A percentile compares a stretch with the other conserved stretches of the same genome.
These are phyloP conservation scores for Pristionchus japonicus DNA, from an alignment of 2,888 invertebrate genomes.

Conservation along the genomic window DNA sequence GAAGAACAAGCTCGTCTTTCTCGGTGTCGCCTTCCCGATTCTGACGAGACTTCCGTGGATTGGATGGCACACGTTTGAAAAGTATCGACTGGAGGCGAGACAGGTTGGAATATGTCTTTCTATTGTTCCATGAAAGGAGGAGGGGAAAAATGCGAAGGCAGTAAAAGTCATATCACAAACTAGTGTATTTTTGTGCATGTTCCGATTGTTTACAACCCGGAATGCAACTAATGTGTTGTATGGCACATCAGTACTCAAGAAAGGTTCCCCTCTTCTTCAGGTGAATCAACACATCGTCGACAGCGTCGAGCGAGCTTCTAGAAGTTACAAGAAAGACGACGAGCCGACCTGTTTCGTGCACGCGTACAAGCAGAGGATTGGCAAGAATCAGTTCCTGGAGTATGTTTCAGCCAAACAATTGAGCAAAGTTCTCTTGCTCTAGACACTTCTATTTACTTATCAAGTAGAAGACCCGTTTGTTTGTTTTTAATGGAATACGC, in stretches of 20 bases:
- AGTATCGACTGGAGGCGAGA: neutral
- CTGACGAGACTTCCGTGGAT: neutral
- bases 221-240: too few species aligned
- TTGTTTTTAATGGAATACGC: too few species aligned
- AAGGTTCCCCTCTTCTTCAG: neutral
- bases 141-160: neutral
- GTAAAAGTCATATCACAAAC: too few species aligned
- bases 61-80: constrained; percentile 21
- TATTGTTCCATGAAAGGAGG: too few species aligned
- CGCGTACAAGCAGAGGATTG: neutral
- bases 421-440: too few species aligned
- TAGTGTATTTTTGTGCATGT: too few species aligned
- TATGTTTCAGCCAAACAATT: neutral
- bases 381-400: neutral
- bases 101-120: neutral
- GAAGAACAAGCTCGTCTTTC: neutral
- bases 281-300: neutral
- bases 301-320: neutral
- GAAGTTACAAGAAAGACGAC: neutral
- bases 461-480: too few species aligned
- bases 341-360: constrained; percentile 4
- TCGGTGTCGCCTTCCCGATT: constrained; percentile 4
- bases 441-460: neutral
- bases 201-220: too few species aligned
- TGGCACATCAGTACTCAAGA: too few species aligned